phyloP scores from a whole-genome alignment of 1,140 invertebrate species.

The Apis cerana region DNA sequence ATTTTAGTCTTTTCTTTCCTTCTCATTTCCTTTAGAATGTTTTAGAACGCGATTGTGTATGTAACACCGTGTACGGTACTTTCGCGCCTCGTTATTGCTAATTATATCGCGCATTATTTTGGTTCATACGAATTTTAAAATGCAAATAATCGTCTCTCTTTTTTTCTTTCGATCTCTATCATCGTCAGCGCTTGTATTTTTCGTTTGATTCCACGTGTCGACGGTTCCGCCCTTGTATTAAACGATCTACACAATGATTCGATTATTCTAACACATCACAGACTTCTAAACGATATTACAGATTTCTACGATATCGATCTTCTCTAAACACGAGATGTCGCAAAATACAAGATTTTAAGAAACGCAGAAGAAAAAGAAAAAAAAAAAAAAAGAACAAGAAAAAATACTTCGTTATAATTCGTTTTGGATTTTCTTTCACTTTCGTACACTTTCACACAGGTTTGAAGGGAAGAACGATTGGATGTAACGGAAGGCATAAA shows the following conservation, averaged over 20 bases:
- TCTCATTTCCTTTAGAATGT: neutral
- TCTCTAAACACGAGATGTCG: neutral
- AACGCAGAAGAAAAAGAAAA: too few relatives aligned
- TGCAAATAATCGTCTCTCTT: neutral
- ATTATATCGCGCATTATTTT: neutral
- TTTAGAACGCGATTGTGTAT: neutral
- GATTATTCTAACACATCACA: conserved; percentile 18
- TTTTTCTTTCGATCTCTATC: too few relatives aligned
- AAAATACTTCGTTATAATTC: neutral
- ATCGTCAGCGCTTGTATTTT: too few relatives aligned
- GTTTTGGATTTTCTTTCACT: neutral
- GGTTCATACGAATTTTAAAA: neutral
- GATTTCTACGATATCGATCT: neutral
- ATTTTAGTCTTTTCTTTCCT: neutral
- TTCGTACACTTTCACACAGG: neutral
- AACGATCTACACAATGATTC: neutral
- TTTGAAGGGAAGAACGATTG: conserved; percentile 3
- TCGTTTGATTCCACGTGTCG: neutral
- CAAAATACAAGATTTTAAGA: neutral
- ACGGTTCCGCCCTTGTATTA: neutral
- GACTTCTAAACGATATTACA: conserved; percentile 20
- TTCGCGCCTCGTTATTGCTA: conserved; percentile 7
- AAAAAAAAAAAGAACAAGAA: neutral
- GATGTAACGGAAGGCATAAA: conserved; percentile 10
- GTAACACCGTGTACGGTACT: neutral